Evolutionary conservation across 2,888 invertebrate genomes (phyloP).

Genomic region (Listrodromus nycthemerus): DNA sequence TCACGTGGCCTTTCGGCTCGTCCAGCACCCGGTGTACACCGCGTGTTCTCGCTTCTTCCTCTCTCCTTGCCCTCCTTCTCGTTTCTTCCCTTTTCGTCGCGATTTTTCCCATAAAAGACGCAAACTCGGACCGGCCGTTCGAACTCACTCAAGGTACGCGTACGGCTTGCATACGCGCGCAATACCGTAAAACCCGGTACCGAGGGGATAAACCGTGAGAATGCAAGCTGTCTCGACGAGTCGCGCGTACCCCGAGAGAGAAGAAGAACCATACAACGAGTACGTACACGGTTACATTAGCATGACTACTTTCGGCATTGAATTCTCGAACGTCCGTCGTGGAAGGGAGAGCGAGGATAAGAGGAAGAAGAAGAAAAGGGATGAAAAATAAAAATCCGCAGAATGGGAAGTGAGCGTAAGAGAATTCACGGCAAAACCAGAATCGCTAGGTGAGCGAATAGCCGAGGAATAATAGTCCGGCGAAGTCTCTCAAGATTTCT

Average conservation of each 20-base stretch:
- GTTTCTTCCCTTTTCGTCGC: slow-evolving; percentile 16
- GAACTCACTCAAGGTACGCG: not conserved
- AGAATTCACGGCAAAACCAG: slow-evolving; percentile 45
- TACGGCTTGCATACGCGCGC: not conserved
- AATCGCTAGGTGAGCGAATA: slow-evolving; percentile 37
- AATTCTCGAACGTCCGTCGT: slow-evolving; percentile 36
- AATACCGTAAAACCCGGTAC: slow-evolving; percentile 31
- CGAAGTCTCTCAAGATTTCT: slow-evolving; percentile 40
- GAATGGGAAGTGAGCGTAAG: slow-evolving; percentile 48
- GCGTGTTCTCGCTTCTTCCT: not conserved
- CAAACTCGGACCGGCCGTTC: slow-evolving; percentile 9
- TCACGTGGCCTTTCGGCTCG: slow-evolving; percentile 7
- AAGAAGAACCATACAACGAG: slow-evolving; percentile 28
- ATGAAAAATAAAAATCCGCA: slow-evolving; percentile 62
- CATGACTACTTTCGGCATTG: slow-evolving; percentile 59
- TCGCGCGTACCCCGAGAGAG: slow-evolving; percentile 11
- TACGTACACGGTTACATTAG: slow-evolving; percentile 41
- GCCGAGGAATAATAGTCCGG: slow-evolving; percentile 49
- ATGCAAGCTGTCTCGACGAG: slow-evolving; percentile 38
- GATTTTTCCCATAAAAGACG: slow-evolving; percentile 42
- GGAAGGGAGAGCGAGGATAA: not conserved
- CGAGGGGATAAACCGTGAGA: slow-evolving; percentile 64
- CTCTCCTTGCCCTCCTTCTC: not conserved
- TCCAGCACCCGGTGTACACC: slow-evolving; percentile 37
- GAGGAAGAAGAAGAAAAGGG: slow-evolving; percentile 23